phyloP scores from a whole-genome alignment of 1,140 invertebrate species.

The Eurosta solidaginis region DNA sequence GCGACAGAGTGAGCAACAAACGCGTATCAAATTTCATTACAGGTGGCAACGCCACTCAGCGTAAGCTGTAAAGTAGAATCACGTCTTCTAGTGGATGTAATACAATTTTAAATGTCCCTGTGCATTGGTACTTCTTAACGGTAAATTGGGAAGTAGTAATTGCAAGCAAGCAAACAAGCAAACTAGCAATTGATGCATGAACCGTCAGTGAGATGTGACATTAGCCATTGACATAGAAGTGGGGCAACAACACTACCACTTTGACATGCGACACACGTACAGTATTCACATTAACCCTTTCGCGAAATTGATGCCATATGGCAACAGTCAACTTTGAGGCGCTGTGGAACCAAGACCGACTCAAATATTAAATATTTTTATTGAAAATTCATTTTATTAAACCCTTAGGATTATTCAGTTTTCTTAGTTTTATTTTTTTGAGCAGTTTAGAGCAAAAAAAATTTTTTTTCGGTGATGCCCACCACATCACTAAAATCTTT shows the following conservation, averaged over 20 bases:
- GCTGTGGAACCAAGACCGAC: too few species aligned
- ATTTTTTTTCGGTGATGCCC: too few species aligned
- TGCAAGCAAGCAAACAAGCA: not conserved
- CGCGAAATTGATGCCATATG: too few species aligned
- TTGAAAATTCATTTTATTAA: too few species aligned
- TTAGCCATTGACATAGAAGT: not conserved
- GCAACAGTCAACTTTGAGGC: too few species aligned
- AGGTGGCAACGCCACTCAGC: constrained; percentile 5
- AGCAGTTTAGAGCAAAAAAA: too few species aligned
- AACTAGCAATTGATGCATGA: not conserved
- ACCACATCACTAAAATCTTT: too few species aligned
- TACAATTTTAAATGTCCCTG: constrained; percentile 20
- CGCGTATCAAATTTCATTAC: not conserved
- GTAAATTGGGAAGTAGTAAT: constrained; percentile 9
- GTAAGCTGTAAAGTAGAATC: not conserved
- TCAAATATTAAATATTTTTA: too few species aligned
- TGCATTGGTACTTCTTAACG: constrained; percentile 3
- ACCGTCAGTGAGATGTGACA: not conserved
- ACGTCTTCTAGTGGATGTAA: constrained; percentile 18
- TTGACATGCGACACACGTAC: not conserved
- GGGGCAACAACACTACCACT: not conserved
- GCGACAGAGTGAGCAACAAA: not conserved
- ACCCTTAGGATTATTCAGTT: too few species aligned
- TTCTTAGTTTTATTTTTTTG: too few species aligned
- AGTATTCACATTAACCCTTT: not conserved